Evolutionary conservation across 2,113 vertebrate genomes (phyloP), one percentile per base, ranked within the genome.

Genomic region (Zeus faber): DNA sequence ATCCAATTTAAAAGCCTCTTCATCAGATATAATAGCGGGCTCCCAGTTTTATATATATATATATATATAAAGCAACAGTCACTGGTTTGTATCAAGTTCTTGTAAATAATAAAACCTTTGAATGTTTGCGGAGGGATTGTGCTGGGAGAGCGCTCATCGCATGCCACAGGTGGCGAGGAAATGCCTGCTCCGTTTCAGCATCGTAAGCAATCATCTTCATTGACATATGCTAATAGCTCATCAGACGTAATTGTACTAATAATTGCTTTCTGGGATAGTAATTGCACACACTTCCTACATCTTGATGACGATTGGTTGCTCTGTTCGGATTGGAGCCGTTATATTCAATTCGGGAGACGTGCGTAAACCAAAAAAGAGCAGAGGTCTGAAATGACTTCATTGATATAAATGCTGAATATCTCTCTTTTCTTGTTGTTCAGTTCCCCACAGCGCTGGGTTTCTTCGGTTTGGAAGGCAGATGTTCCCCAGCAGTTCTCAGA

Each of bases 241-340:
- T 90, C 88, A 89, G 80, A 68, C 69, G 65, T 83, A 87, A 90
- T 88, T 87, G 86, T 87, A 64, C 81, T 86, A 87, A 87, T 87
- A 86, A 88, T 74, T 81, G 82, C 79, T 83, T 83, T 79, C 72
- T 65, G 65, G 78, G 77, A 57, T 80, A 76, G 60, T 85, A 81
- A 88, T 88, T 85, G 81, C 82, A 59, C 55, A 53, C 67, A 74
- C 78, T 77, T 70, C 47, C n/a, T 33, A 61, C 60, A 62, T 67
- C 69, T 72, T 40, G 47, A 49, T 53, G 64, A 27, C 65, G 72
- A 20, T 27, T 40, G 26, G 40, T 5, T 7, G 41, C 52, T 27
- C 33, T 25, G 22, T 26, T 41, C 8, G 41, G 1, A 45, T 22
- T 14, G 70, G 54, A 52, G 56, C 26, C 16, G 3, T 48, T 61